phyloP scores from a whole-genome alignment of 2,888 invertebrate genomes.

The Drosophila borealis region DNA sequence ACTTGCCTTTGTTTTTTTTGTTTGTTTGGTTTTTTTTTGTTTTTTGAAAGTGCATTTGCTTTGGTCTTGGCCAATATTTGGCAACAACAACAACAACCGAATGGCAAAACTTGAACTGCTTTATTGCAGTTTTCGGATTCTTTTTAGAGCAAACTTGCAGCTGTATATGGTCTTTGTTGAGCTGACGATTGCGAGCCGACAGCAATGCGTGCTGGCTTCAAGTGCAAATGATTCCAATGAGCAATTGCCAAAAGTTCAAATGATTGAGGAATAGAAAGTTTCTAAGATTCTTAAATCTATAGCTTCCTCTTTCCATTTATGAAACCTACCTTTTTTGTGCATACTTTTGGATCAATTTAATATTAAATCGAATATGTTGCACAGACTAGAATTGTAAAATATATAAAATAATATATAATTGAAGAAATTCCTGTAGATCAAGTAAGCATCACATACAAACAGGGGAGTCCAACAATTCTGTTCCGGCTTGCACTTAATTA shows the following conservation, averaged over 20 bases:
- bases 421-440: too few species aligned
- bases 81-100: conserved; percentile 57
- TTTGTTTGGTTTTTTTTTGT: conserved; percentile 9
- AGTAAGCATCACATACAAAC: too few species aligned
- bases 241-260: conserved; percentile 2
- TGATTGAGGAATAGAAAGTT: conserved; percentile 2
- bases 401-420: too few species aligned
- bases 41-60: conserved; percentile 72
- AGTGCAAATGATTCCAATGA: conserved; percentile 43
- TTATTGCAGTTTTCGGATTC: conserved; percentile 69
- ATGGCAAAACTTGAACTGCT: conserved; percentile 69
- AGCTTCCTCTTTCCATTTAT: not conserved
- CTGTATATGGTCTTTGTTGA: conserved; percentile 35
- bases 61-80: conserved; percentile 77
- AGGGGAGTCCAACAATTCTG: too few species aligned
- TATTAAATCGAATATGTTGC: too few species aligned
- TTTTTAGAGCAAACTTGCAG: conserved; percentile 44
- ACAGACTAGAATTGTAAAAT: too few species aligned
- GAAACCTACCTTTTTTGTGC: too few species aligned
- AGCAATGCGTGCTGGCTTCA: conserved; percentile 33
- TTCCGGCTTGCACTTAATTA: too few species aligned
- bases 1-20: conserved; percentile 50
- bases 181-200: conserved; percentile 35
- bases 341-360: too few species aligned
- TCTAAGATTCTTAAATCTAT: not conserved